Evolutionary conservation across 2,888 invertebrate species (phyloP).

Genomic region (Therioaphis trifolii): DNA sequence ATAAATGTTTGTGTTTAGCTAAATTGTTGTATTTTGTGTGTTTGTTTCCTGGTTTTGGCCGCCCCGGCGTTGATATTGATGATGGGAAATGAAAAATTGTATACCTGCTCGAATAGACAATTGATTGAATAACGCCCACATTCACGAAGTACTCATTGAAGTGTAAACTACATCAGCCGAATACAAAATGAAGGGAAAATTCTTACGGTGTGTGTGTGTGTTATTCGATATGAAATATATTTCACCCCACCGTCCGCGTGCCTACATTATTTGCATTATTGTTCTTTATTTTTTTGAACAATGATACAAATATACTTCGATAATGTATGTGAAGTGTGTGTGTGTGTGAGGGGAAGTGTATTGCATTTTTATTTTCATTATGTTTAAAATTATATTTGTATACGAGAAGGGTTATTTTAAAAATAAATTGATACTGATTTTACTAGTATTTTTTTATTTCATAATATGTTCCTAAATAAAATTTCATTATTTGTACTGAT

Average conservation of each 20-base stretch:
- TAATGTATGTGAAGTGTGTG: background rate
- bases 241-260: background rate
- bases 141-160: background rate
- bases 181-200: slow-evolving; percentile 12
- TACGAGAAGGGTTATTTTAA: background rate
- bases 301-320: background rate
- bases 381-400: no score
- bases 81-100: slow-evolving; percentile 23
- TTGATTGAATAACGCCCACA: slow-evolving; percentile 22
- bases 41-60: no score
- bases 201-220: background rate
- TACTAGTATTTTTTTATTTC: background rate
- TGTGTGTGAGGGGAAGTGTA: background rate
- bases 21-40: background rate
- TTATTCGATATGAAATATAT: slow-evolving; percentile 31
- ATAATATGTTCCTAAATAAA: no score
- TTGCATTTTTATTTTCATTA: no score
- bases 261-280: background rate
- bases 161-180: slow-evolving; percentile 34
- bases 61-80: background rate
- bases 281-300: background rate
- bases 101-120: background rate
- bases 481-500: no score
- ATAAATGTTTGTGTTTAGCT: background rate
- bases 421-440: background rate